Conservation (phyloP, 2,797 vertebrate species). For the Limnodromus scolopaceus region DNA sequence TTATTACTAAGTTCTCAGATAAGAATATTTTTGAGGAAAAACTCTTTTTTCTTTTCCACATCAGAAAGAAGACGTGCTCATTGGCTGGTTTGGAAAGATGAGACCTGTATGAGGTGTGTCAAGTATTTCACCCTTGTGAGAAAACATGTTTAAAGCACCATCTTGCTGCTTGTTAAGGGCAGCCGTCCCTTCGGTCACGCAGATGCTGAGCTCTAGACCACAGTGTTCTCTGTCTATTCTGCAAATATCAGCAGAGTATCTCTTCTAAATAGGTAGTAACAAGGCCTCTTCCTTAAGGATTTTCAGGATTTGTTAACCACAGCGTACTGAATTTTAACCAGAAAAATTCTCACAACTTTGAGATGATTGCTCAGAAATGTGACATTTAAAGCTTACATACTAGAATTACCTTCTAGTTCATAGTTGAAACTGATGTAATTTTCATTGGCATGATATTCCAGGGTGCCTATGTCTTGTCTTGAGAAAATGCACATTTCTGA, state of each 20-base stretch:
- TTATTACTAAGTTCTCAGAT: not conserved
- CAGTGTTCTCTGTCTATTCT: not conserved
- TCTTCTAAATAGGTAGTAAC: not conserved
- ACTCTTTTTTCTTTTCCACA: not conserved
- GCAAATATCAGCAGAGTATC: not conserved
- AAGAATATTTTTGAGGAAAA: not conserved
- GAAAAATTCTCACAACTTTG: conserved; percentile 15
- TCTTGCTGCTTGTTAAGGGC: not conserved
- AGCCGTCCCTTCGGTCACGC: not conserved
- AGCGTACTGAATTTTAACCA: not conserved
- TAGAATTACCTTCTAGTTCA: not conserved
- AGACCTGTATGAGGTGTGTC: not conserved
- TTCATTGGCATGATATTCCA: not conserved
- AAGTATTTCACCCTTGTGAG: not conserved
- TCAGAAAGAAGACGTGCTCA: not conserved
- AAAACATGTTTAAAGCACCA: not conserved
- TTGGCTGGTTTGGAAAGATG: not conserved
- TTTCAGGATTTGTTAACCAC: not conserved
- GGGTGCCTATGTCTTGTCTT: conserved; percentile 17
- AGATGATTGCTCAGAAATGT: conserved; percentile 39
- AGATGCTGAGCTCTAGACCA: not conserved
- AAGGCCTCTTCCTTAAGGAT: not conserved
- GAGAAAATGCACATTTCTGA: conserved; percentile 11
- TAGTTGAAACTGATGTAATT: not conserved
- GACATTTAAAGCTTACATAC: not conserved